phyloP scores from a whole-genome alignment of 2,888 invertebrate genomes.

The Oxycera nigricornis region DNA sequence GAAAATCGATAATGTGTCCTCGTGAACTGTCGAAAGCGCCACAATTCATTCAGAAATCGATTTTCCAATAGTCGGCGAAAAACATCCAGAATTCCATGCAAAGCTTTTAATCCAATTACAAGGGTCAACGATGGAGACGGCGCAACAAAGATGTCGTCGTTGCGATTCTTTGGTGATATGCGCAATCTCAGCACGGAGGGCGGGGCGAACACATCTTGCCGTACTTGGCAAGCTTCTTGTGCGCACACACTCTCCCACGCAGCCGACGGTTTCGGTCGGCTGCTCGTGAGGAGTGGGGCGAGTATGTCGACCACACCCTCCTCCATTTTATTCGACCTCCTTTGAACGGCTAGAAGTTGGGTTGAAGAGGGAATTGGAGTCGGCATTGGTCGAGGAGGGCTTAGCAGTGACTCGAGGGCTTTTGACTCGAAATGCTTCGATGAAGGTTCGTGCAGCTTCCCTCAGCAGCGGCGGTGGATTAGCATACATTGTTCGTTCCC shows the following conservation, averaged over 20 bases:
- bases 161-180: constrained; percentile 18
- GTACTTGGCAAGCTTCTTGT: not conserved
- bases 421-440: constrained; percentile 37
- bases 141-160: constrained; percentile 39
- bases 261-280: not conserved
- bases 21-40: too few relatives aligned
- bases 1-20: too few relatives aligned
- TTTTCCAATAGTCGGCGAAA: constrained; percentile 11
- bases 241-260: constrained; percentile 28
- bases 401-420: constrained; percentile 34
- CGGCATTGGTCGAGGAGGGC: constrained; percentile 5
- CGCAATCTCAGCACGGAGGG: constrained; percentile 23
- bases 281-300: not conserved
- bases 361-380: not conserved
- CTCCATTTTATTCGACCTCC: not conserved
- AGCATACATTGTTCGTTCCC: constrained; percentile 34
- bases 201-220: not conserved
- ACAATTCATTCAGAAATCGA: constrained; percentile 8
- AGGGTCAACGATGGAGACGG: constrained; percentile 29
- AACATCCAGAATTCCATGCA: constrained; percentile 35
- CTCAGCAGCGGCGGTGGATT: constrained; percentile 21
- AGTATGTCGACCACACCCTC: constrained; percentile 3
- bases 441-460: not conserved
- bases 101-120: constrained; percentile 46
- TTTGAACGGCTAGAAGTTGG: not conserved